These are phyloP conservation scores for Ondatra zibethicus DNA, from an alignment of 2,113 vertebrate genomes.

Conservation along the genomic window DNA sequence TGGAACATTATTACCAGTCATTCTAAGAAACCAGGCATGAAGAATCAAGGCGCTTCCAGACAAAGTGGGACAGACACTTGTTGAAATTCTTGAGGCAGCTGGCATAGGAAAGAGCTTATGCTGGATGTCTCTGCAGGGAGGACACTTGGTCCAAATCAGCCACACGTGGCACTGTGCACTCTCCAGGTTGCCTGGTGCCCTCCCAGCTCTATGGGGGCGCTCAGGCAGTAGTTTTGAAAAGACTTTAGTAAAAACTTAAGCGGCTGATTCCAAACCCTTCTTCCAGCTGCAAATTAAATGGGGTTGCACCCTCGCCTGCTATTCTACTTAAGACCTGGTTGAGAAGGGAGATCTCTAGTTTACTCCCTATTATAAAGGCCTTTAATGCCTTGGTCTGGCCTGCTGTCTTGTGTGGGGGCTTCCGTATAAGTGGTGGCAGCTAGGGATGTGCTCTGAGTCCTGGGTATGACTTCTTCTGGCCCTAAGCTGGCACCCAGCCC, in stretches of 20 bases:
- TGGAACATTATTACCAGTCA: background rate
- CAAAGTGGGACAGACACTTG: background rate
- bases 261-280: constrained; percentile 50
- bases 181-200: constrained; percentile 74
- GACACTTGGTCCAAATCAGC: background rate
- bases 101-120: background rate
- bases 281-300: constrained; percentile 47
- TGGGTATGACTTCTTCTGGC: background rate
- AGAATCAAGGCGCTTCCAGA: background rate
- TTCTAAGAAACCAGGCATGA: background rate
- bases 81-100: background rate
- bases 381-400: background rate
- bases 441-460: background rate
- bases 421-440: background rate
- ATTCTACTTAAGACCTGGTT: constrained; percentile 71
- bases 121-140: background rate
- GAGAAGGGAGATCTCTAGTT: constrained; percentile 41
- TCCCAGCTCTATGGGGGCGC: constrained; percentile 28
- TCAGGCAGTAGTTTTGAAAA: constrained; percentile 44
- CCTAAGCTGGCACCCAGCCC: background rate
- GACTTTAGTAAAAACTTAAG: constrained; percentile 66
- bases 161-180: constrained; percentile 66
- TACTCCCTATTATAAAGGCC: constrained; percentile 47
- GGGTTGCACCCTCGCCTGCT: constrained; percentile 66
- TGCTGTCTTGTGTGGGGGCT: constrained; percentile 35